A percentile compares a stretch with the other conserved stretches of the same genome.
Conservation (phyloP, 2,888 invertebrate genomes). For the Acrobasis suavella region DNA sequence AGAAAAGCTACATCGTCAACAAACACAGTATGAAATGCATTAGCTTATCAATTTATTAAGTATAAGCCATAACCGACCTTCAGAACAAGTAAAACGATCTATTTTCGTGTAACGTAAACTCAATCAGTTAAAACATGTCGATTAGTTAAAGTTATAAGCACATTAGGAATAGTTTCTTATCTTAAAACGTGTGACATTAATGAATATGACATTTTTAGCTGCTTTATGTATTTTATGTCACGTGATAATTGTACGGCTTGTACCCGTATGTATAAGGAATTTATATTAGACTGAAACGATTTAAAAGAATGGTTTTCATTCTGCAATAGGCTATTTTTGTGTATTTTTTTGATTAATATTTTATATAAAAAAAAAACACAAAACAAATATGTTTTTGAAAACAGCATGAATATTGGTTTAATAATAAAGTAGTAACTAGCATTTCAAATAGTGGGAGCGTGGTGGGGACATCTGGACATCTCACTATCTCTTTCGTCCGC, state of each 20-base stretch:
- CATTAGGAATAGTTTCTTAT: conserved; percentile 3
- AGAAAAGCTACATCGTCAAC: not conserved
- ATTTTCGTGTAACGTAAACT: not conserved
- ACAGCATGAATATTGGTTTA: too few relatives aligned
- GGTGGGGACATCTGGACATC: too few relatives aligned
- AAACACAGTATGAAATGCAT: not conserved
- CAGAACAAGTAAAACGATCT: not conserved
- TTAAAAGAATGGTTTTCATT: too few relatives aligned
- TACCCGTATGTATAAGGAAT: not conserved
- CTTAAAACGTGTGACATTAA: conserved; percentile 4
- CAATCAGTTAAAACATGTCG: conserved; percentile 2
- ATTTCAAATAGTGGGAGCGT: too few relatives aligned
- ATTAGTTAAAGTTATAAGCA: conserved; percentile 10
- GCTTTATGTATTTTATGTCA: not conserved
- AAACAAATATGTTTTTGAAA: too few relatives aligned
- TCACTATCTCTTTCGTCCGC: too few relatives aligned
- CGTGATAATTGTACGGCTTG: too few relatives aligned
- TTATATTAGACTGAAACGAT: too few relatives aligned
- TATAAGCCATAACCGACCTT: not conserved
- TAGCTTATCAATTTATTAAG: not conserved
- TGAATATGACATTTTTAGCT: not conserved
- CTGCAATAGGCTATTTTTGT: too few relatives aligned
- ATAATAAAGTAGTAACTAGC: too few relatives aligned
- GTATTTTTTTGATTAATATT: too few relatives aligned
- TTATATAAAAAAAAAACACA: too few relatives aligned